These are phyloP conservation scores for Aulostomus chinensis DNA, from an alignment of 2,797 vertebrate genomes.

Conservation along the genomic window DNA sequence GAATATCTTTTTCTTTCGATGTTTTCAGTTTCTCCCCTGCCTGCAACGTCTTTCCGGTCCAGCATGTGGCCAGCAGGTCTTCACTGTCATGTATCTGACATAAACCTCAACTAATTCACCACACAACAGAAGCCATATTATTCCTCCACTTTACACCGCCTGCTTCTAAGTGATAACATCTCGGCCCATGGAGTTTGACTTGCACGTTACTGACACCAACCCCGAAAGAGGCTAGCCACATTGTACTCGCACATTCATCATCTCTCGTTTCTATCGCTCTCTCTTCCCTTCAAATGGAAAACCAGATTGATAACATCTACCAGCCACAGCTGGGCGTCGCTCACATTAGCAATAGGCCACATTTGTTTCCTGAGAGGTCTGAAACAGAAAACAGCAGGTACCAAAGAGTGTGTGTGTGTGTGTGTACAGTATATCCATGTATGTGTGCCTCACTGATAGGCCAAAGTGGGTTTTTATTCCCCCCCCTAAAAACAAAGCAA, in stretches of 20 bases:
- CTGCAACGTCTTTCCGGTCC: conserved; percentile 69
- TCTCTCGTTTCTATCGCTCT: conserved; percentile 47
- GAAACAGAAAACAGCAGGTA: conserved; percentile 78
- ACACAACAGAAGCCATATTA: conserved; percentile 60
- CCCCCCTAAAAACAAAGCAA: conserved; percentile 21
- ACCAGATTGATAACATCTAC: conserved; percentile 82
- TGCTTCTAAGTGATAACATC: conserved; percentile 64
- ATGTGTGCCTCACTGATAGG: neutral
- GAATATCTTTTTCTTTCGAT: conserved; percentile 57
- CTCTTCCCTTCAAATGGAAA: conserved; percentile 45
- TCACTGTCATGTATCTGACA: conserved; percentile 62
- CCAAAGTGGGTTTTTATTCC: neutral
- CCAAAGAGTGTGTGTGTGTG: conserved; percentile 38
- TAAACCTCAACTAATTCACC: conserved; percentile 49
- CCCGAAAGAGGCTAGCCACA: conserved; percentile 53
- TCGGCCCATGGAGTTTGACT: conserved; percentile 46
- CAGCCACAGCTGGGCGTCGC: conserved; percentile 77
- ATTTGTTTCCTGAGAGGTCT: conserved; percentile 87
- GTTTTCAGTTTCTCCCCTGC: conserved; percentile 77
- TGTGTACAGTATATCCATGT: conserved; percentile 1
- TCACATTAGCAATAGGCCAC: conserved; percentile 69
- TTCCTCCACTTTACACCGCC: conserved; percentile 52
- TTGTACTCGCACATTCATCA: conserved; percentile 28
- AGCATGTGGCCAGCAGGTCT: conserved; percentile 74
- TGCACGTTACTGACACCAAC: conserved; percentile 58